These are phyloP conservation scores for Crenichthys baileyi DNA, from an alignment of 2,797 vertebrate species.

Conservation along the genomic window DNA sequence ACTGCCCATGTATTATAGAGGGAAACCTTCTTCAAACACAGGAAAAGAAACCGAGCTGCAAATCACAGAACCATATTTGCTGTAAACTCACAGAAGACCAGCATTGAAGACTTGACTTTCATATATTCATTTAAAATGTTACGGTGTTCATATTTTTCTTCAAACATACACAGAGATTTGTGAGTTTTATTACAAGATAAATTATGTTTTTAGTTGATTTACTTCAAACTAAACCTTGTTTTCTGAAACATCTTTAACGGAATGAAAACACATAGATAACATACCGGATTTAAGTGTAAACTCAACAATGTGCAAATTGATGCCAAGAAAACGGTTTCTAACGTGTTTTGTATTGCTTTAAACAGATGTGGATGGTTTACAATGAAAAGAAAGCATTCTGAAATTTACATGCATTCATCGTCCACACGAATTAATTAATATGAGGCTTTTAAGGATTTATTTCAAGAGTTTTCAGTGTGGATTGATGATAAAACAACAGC, in stretches of 20 bases:
- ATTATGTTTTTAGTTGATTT: background rate
- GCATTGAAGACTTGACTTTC: background rate
- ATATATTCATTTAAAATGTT: background rate
- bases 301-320: background rate
- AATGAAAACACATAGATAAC: background rate
- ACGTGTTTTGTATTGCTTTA: background rate
- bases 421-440: background rate
- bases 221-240: too few relatives aligned
- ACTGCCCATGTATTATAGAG: slow-evolving; percentile 30
- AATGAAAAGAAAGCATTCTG: background rate
- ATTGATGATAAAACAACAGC: too few relatives aligned
- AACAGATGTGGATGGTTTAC: background rate
- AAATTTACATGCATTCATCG: background rate
- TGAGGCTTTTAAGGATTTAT: background rate
- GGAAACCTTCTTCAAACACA: slow-evolving; percentile 24
- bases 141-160: background rate
- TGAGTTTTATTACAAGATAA: background rate
- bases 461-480: too few relatives aligned
- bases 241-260: background rate
- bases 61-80: slow-evolving; percentile 8
- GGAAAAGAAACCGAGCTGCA: slow-evolving; percentile 7
- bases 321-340: background rate
- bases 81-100: background rate
- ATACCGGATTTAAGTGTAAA: background rate
- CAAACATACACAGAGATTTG: background rate